Evolutionary conservation across 2,888 invertebrate species (phyloP).

Genomic region (Stenichneumon culpator): DNA sequence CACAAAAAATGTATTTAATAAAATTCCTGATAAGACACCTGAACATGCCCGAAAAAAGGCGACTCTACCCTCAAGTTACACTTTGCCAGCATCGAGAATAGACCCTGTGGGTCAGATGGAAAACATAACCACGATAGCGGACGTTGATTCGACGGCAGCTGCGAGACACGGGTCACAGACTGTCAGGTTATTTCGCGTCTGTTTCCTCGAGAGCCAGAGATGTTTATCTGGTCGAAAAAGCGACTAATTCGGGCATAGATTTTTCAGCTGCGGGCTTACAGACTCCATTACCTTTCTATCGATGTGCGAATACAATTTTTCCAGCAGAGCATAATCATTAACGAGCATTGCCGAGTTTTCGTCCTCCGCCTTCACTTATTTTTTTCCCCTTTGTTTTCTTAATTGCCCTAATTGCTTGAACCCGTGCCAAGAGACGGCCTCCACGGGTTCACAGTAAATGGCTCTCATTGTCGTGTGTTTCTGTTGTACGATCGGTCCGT

Average conservation of each 20-base stretch:
- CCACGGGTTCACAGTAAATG: slow-evolving; percentile 23
- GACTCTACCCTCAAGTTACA: no score
- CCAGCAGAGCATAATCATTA: not conserved
- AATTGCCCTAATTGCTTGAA: slow-evolving; percentile 64
- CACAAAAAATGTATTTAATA: no score
- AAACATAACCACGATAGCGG: slow-evolving; percentile 70
- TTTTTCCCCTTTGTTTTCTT: slow-evolving; percentile 34
- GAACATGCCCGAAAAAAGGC: no score
- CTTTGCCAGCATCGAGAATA: slow-evolving; percentile 69
- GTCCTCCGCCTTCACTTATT: not conserved
- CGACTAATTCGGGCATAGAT: slow-evolving; percentile 8
- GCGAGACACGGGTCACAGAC: slow-evolving; percentile 53
- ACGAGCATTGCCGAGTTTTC: not conserved
- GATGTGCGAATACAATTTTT: not conserved
- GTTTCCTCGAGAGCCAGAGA: slow-evolving; percentile 27
- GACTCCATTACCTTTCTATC: not conserved
- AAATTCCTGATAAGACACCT: no score
- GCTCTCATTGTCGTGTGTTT: slow-evolving; percentile 23
- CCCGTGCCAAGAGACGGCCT: slow-evolving; percentile 47
- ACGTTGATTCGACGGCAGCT: slow-evolving; percentile 70
- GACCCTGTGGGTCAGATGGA: slow-evolving; percentile 65
- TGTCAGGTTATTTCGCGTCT: slow-evolving; percentile 25
- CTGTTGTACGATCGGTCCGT: not conserved
- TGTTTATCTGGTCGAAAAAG: slow-evolving; percentile 42
- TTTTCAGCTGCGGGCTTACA: not conserved